Evolutionary conservation across 2,888 invertebrate genomes (phyloP), one percentile per base, ranked within the genome.

Genomic region (Vandiemenella viatica): DNA sequence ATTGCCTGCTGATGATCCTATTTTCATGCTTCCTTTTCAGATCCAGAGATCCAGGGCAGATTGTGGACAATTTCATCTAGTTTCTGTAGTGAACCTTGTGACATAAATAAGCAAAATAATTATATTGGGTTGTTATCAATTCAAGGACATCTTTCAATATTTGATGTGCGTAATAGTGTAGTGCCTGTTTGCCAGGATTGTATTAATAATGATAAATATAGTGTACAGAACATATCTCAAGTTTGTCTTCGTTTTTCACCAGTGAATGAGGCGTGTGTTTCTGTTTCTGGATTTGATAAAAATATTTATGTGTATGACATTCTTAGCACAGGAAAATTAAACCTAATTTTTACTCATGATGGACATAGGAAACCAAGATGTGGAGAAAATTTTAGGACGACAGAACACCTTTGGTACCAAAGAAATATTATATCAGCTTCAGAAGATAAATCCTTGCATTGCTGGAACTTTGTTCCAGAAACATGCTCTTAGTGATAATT

Each of bases 251-350:
- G 20, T 19, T 41, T 49, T 32, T 23, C 42, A 18, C 45, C 40
- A 21, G 18, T 17, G 13, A 15, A 32, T n/a, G 8, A n/a, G 5
- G 19, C 6, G 13, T 4, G 17, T 5, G 20, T 50, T 17, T 50
- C 50, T 16, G 17, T 42, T 19, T 50, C 50, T 32, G 50, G 50
- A 20, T 50, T 50, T 50, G 42, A 50, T 46, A 37, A 26, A 15
- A 42, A 50, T 32, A 42, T 50, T 16, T 46, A 50, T 32, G 18
- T 50, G n/a, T 45, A 42, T 21, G 37, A 46, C 21, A 37, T 37
- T 5, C 37, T 17, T 20, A 32, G 17, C 7, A 23, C 16, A 23
- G 21, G 37, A 20, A 17, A 46, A 2, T 23, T 46, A 15, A 45
- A 45, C 6, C n/a, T n/a, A 5, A n/a, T 50, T 15, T 50, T 50